Evolutionary conservation across 2,113 vertebrate genomes (phyloP).

Genomic region (Aviceda subcristata): DNA sequence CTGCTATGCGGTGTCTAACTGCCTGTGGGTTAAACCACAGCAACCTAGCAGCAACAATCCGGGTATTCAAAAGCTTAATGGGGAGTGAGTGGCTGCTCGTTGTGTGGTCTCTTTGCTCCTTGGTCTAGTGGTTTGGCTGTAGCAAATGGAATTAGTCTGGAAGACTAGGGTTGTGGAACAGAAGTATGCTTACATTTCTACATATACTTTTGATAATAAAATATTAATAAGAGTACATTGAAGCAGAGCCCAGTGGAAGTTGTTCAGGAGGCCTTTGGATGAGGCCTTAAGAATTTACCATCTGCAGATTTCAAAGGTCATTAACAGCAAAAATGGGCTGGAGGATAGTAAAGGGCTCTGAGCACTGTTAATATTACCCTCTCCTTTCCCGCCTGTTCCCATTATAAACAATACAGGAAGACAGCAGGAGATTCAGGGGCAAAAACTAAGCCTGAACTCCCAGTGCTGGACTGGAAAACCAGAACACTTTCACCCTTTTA

Average conservation of each 20-base stretch:
- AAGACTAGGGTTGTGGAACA: neutral
- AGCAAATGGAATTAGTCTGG: neutral
- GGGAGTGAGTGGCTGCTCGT: neutral
- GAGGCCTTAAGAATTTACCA: neutral
- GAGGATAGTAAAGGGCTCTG: neutral
- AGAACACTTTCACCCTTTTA: neutral
- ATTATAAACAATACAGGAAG: neutral
- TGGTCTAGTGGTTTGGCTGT: neutral
- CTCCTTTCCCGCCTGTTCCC: accelerated
- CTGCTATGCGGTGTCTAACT: too few species aligned
- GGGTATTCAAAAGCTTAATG: neutral
- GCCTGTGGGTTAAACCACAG: too few species aligned
- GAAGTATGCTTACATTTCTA: neutral
- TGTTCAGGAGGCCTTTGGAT: neutral
- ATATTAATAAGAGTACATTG: neutral
- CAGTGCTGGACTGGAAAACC: neutral
- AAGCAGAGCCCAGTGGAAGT: neutral
- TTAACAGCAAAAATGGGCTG: neutral
- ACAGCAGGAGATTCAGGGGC: neutral
- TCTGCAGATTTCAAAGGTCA: neutral
- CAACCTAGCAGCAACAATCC: neutral
- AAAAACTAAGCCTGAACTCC: neutral
- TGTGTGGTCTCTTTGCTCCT: neutral
- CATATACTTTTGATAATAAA: neutral
- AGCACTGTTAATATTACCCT: neutral